Evolutionary conservation across 2,888 invertebrate species (phyloP).

Genomic region (Kuschelorhynchus macadamiae): DNA sequence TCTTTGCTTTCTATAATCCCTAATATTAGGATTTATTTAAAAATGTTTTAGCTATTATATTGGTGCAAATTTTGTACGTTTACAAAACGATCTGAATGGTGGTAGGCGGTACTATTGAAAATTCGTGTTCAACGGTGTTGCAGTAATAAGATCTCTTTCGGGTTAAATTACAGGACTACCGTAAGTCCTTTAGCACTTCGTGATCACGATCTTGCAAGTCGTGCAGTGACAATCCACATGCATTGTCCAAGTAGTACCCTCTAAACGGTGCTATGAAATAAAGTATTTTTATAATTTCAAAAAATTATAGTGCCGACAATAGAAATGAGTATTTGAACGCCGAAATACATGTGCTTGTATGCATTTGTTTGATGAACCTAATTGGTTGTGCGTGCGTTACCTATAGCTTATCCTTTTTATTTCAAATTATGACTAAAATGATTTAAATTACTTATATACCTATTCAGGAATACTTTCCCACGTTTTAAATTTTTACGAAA

Average conservation of each 20-base stretch:
- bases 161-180: constrained; percentile 52
- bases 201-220: constrained; percentile 50
- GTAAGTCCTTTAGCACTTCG: constrained; percentile 50
- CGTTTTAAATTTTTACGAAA: too few relatives aligned
- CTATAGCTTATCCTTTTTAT: constrained; percentile 23
- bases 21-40: constrained; percentile 43
- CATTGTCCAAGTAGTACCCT: constrained; percentile 32
- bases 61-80: constrained; percentile 26
- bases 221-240: constrained; percentile 51
- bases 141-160: constrained; percentile 46
- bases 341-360: constrained; percentile 19
- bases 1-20: constrained; percentile 30
- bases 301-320: constrained; percentile 37
- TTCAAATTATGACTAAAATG: constrained; percentile 1
- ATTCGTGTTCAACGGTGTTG: constrained; percentile 47
- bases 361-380: constrained; percentile 24
- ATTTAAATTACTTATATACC: not conserved
- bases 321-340: constrained; percentile 24
- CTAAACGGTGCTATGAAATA: constrained; percentile 46
- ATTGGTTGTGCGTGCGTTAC: constrained; percentile 38
- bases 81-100: constrained; percentile 35
- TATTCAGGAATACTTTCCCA: not conserved
- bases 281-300: constrained; percentile 48
- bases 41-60: constrained; percentile 38
- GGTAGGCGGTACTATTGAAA: constrained; percentile 45